A percentile compares a stretch with the other conserved stretches of the same genome.
Evolutionary conservation across 2,113 vertebrate genomes (phyloP).

Genomic region (Aptenodytes patagonicus): DNA sequence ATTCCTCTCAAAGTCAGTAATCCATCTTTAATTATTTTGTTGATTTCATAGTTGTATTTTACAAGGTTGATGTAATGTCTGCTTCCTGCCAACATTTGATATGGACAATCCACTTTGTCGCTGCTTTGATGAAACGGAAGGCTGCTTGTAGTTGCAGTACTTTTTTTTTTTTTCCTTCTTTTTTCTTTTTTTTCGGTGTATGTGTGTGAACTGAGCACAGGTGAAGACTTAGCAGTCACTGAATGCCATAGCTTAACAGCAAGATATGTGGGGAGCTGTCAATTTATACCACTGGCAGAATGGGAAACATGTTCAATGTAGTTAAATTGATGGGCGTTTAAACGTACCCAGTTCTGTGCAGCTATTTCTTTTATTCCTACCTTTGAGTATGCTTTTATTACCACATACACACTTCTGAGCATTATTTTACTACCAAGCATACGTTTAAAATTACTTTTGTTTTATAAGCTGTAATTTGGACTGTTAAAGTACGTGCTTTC

Average conservation of each 20-base stretch:
- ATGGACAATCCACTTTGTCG: constrained; percentile 67
- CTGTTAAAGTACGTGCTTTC: not conserved
- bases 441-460: not conserved
- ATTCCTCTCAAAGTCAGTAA: constrained; percentile 60
- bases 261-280: not conserved
- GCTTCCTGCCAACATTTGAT: constrained; percentile 71
- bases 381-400: not conserved
- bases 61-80: constrained; percentile 65
- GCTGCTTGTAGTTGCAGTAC: constrained; percentile 60
- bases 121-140: constrained; percentile 66
- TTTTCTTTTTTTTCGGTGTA: not conserved
- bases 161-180: not conserved
- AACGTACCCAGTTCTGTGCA: not conserved
- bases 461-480: not conserved
- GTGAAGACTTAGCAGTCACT: not conserved
- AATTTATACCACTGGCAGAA: not conserved
- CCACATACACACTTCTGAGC: not conserved
- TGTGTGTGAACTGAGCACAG: not conserved
- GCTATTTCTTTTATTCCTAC: not conserved
- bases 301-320: not conserved
- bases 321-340: not conserved
- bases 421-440: not conserved
- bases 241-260: not conserved
- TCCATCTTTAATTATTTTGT: constrained; percentile 78
- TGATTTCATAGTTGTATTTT: constrained; percentile 75